phyloP scores from a whole-genome alignment of 2,888 invertebrate genomes.

The Bombylius major region DNA sequence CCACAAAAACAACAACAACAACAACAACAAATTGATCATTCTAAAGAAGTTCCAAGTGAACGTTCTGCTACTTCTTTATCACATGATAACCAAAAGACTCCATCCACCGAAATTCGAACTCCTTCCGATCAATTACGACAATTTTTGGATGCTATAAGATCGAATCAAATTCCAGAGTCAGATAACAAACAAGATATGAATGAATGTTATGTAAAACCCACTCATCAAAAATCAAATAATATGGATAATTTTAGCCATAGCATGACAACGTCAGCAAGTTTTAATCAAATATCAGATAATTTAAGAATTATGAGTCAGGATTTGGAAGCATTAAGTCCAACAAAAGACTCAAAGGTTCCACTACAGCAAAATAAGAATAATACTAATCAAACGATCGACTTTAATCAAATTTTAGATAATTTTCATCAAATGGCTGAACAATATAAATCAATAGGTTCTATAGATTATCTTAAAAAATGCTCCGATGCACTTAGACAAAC shows the following conservation, averaged over 20 bases:
- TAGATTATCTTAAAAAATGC: slow-evolving; percentile 35
- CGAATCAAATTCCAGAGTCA: slow-evolving; percentile 33
- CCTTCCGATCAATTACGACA: slow-evolving; percentile 35
- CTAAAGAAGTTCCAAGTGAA: background rate
- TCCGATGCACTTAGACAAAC: slow-evolving; percentile 35
- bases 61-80: background rate
- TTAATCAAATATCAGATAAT: slow-evolving; percentile 36
- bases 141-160: slow-evolving; percentile 35
- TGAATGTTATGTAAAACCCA: slow-evolving; percentile 1
- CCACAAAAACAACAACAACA: background rate
- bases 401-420: slow-evolving; percentile 35
- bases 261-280: slow-evolving; percentile 31
- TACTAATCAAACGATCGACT: slow-evolving; percentile 28
- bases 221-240: slow-evolving; percentile 12
- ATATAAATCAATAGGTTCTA: slow-evolving; percentile 35
- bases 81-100: background rate
- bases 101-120: slow-evolving; percentile 18
- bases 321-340: slow-evolving; percentile 32
- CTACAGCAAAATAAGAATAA: slow-evolving; percentile 10
- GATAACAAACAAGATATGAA: slow-evolving; percentile 18
- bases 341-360: slow-evolving; percentile 4
- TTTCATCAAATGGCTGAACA: slow-evolving; percentile 36
- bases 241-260: slow-evolving; percentile 28
- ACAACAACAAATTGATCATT: background rate
- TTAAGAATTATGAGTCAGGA: slow-evolving; percentile 35